Evolutionary conservation across 2,797 vertebrate species (phyloP).

Genomic region (Darevskia mixta): DNA sequence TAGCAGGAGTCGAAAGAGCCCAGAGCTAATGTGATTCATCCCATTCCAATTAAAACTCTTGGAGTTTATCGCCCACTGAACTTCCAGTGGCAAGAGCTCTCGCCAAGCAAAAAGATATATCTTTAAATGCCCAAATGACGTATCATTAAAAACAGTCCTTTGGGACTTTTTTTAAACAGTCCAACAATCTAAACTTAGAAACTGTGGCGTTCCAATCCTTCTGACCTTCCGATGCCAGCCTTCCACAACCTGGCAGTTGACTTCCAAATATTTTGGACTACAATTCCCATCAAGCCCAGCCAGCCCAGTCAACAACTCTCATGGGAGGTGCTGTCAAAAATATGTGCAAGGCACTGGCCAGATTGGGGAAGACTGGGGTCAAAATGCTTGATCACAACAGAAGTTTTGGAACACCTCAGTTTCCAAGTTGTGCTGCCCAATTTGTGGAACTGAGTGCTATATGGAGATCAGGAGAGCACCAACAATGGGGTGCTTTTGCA

Average conservation of each 20-base stretch:
- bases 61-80: constrained; percentile 31
- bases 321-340: neutral
- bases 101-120: constrained; percentile 34
- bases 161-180: neutral
- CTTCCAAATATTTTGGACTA: neutral
- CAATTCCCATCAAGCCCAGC: neutral
- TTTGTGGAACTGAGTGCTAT: neutral
- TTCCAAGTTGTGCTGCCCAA: neutral
- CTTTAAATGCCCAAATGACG: neutral
- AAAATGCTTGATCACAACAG: neutral
- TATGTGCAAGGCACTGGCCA: neutral
- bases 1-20: constrained; percentile 17
- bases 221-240: neutral
- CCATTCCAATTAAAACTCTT: constrained; percentile 46
- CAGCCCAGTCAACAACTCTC: neutral
- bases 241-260: no score
- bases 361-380: neutral
- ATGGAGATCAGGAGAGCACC: no score
- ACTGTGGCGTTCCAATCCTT: neutral
- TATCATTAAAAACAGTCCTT: neutral
- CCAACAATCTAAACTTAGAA: neutral
- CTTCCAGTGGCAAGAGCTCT: constrained; percentile 39
- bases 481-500: no score
- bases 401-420: neutral
- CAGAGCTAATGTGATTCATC: constrained; percentile 26